Evolutionary conservation across 2,888 invertebrate species (phyloP), one percentile per base, ranked within the genome.

Genomic region (Saturnia pavonia): DNA sequence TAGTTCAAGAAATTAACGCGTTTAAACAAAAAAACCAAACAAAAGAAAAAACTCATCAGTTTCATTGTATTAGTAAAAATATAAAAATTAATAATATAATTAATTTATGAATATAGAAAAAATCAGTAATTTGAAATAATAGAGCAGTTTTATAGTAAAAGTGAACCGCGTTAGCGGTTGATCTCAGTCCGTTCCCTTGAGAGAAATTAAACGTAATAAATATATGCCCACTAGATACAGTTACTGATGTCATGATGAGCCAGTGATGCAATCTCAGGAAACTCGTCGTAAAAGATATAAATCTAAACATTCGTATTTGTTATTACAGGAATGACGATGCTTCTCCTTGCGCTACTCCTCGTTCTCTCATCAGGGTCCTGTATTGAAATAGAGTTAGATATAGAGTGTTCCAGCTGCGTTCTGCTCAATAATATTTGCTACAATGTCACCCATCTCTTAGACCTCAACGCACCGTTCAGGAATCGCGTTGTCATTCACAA

Each of bases 391-490:
- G 77, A 70, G 68, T 70, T 73, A 19, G 22, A 74, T 27, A 69
- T 70, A 19, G 68, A 71, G 6, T 92, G 91, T 72, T 40, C 76
- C 0, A 82, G 85, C 0, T 92, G 91, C 72, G 72, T 92, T 65
- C 77, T 81, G 71, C 74, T 90, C 65, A 83, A 89, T 74, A 75
- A 74, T 0, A 80, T 82, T 0, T 94, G 93, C 79, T 87, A 86
- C 82, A 88, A 88, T 72, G 75, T 87, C 16, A 79, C 87, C 0
- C 78, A 83, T 27, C 75, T 92, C n/a, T 80, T 90, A 54, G 84
- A 91, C 48, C 79, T 93, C 1, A 70, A 85, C 27, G 91, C 89
- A 0, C 86, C 89, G 0, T 94, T 91, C 76, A 81, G 92, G 67
- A 84, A 83, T 57, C 73, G 76, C 1, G 72, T 91, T 16, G 88